These are phyloP conservation scores for Apodemia hepburni DNA, from an alignment of 2,888 invertebrate genomes.

Conservation along the genomic window DNA sequence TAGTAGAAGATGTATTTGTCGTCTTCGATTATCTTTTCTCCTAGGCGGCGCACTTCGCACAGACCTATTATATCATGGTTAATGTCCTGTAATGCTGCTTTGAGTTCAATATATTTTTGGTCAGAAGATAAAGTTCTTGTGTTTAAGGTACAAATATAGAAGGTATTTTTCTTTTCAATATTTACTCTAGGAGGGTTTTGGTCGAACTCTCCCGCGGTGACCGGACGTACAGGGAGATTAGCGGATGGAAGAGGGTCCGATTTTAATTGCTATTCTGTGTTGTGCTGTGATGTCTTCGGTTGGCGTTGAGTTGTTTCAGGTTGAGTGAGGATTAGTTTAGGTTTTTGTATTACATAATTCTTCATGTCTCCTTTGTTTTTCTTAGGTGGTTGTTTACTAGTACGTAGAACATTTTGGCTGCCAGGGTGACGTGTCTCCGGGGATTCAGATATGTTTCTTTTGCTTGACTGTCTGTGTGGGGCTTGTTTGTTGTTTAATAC, in stretches of 20 bases:
- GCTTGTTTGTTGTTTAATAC: conserved; percentile 15
- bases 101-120: conserved; percentile 26
- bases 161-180: neutral
- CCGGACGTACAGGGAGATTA: neutral
- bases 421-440: conserved; percentile 5
- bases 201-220: too few species aligned
- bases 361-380: conserved; percentile 1
- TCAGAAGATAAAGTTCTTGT: conserved; percentile 26
- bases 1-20: neutral
- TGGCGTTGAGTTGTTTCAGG: conserved; percentile 21
- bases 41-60: conserved; percentile 28
- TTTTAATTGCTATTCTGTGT: conserved; percentile 24
- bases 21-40: conserved; percentile 26
- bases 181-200: conserved; percentile 20
- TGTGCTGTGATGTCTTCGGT: conserved; percentile 18
- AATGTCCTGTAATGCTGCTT: conserved; percentile 27
- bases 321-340: conserved; percentile 13
- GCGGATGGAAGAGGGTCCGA: conserved; percentile 19
- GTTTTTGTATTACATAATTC: neutral
- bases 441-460: conserved; percentile 20
- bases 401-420: neutral
- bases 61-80: too few species aligned
- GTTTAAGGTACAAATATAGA: conserved; percentile 25
- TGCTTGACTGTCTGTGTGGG: conserved; percentile 5
- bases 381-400: neutral